Conservation (phyloP, 2,113 vertebrate species). For the Amphilophus citrinellus region DNA sequence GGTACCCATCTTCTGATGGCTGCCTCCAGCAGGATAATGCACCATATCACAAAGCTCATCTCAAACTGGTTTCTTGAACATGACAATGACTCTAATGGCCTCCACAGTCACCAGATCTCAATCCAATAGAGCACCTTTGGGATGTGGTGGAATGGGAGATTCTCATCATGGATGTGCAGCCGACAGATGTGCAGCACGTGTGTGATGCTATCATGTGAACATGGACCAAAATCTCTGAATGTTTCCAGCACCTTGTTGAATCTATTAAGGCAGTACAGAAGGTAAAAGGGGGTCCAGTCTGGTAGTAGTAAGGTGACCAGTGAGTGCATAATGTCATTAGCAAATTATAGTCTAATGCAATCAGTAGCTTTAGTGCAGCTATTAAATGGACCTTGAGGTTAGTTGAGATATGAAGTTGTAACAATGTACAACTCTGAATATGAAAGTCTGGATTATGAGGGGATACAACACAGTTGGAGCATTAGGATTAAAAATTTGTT, state of each 20-base stretch:
- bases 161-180: too few relatives aligned
- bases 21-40: too few relatives aligned
- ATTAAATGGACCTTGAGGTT: not conserved
- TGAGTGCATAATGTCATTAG: not conserved
- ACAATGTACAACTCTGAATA: not conserved
- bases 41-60: too few relatives aligned
- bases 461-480: not conserved
- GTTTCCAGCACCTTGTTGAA: not conserved
- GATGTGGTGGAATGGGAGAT: too few relatives aligned
- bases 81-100: too few relatives aligned
- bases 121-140: too few relatives aligned
- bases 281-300: not conserved
- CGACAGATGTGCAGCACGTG: too few relatives aligned
- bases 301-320: not conserved
- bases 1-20: too few relatives aligned
- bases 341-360: not conserved
- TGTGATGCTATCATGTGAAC: too few relatives aligned
- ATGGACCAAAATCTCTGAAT: not conserved
- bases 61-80: too few relatives aligned
- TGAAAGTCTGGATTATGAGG: not conserved
- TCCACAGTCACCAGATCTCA: too few relatives aligned
- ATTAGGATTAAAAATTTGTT: constrained; percentile 6
- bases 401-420: not conserved
- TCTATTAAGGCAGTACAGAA: not conserved
- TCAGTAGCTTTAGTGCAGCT: not conserved